Evolutionary conservation across 1,140 invertebrate species (phyloP), one percentile per base, ranked within the genome.

Genomic region (Caenorhabditis brenneri): DNA sequence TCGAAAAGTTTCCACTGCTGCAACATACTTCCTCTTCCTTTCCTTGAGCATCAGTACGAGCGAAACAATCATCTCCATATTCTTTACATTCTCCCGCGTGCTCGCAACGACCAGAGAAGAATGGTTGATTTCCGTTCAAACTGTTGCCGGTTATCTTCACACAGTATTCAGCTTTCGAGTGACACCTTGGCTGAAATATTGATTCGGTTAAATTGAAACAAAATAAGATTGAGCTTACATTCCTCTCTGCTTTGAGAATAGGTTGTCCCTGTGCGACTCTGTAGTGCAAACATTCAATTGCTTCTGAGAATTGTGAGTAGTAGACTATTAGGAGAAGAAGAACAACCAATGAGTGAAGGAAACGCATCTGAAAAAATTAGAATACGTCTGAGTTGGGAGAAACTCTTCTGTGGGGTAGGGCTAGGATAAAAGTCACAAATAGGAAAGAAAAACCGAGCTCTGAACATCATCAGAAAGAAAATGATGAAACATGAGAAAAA

Each of bases 161-260:
- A 31, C 65, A 74, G 19, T 74, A 74, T 74, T 74, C 65, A 10
- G 65, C 65, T 74, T 74, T 74, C 33, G 65, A 74, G 36, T 74
- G 65, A 15, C 65, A 74, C 33, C 65, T 74, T 22, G 65, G 65
- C 65, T 74, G 65, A 16, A 74, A 46, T 24, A 24, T 12, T 22
- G 33, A 19, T 36, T 58, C 55, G 22, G 24, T 9, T 15, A 12
- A 19, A 29, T 12, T 9, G 19, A 36, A 19, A 6, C 2, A 7
- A 55, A 27, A 27, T 24, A 6, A 10, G 24, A 10, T n/a, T n/a
- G n/a, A 10, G 24, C 65, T 42, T 9, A 74, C 65, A 31, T 74
- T 74, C 42, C 65, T 16, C n/a, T 74, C 65, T 24, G 65, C 65
- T 24, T 74, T 74, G 1, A 46, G n/a, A 10, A 74, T 74, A 0